Evolutionary conservation across 2,888 invertebrate species (phyloP), one percentile per base, ranked within the genome.

Genomic region (Spilosoma lubricipeda): DNA sequence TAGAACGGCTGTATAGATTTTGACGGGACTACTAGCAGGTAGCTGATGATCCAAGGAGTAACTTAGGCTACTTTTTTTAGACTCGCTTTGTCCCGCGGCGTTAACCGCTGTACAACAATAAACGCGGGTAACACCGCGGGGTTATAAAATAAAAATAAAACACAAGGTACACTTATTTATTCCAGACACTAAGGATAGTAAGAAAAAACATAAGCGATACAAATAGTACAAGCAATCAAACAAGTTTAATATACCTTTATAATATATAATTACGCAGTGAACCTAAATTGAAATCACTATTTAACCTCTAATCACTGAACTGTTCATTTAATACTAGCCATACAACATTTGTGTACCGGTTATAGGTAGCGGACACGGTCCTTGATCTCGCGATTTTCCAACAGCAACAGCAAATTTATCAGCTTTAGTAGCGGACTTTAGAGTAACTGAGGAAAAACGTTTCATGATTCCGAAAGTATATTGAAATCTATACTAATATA

Each of bases 251-350:
- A 67, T 48, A 69, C 52, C 36, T 66, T 66, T 65, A 45, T 68
- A 77, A 75, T 76, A 39, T 69, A 45, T 68, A 77, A 76, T 77
- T 69, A 69, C 18, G 56, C 68, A 76, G 67, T 79, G 75, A 81
- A 81, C 80, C 78, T 79, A 81, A 86, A 88, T 87, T 87, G 85
- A 86, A 88, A 89, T 89, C 81, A 78, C 86, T 88, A 87, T 81
- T 85, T 83, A 86, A 82, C 85, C 85, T 86, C 81, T 87, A 89
- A 85, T 88, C 87, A 89, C 81, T 88, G 86, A 85, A 88, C 86
- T 89, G 88, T 88, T 87, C 85, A 87, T 87, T 88, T 86, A 87
- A 87, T 87, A 86, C 84, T 69, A 79, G 72, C 70, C 70, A 72
- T 75, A 74, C 74, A 75, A 84, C 70, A 80, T 80, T 77, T 80